Percentiles rank a stretch among this genome's conserved stretches.
Conservation (phyloP, 92 coral and sea anemone genomes). For the Epizoanthus stellaris region DNA sequence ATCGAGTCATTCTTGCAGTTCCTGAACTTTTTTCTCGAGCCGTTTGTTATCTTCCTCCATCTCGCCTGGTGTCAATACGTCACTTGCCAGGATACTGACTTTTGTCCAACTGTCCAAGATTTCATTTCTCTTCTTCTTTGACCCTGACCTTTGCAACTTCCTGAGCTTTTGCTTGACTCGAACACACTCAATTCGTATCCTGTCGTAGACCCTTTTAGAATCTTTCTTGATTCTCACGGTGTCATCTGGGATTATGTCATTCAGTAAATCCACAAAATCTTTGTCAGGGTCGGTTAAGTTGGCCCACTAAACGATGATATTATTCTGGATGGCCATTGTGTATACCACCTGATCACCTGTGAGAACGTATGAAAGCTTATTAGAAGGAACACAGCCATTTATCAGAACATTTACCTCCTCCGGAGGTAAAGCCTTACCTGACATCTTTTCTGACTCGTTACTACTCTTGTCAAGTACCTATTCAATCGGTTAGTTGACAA, state of each 20-base stretch:
- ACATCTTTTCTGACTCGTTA: background rate
- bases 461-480: background rate
- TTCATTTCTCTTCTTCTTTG: constrained; percentile 17
- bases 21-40: constrained; percentile 16
- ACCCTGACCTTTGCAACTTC: constrained; percentile 31
- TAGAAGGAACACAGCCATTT: constrained; percentile 37
- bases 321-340: constrained; percentile 38
- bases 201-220: constrained; percentile 31
- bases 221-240: constrained; percentile 42
- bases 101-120: constrained; percentile 45
- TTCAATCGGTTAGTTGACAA: background rate
- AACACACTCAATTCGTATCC: constrained; percentile 27
- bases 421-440: background rate
- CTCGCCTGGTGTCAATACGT: constrained; percentile 37
- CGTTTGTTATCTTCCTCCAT: constrained; percentile 31
- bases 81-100: constrained; percentile 47
- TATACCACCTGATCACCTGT: constrained; percentile 40
- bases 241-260: constrained; percentile 44
- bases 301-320: constrained; percentile 34
- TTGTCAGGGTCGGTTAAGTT: constrained; percentile 6
- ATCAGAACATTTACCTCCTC: constrained; percentile 23
- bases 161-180: constrained; percentile 7
- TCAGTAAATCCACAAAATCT: constrained; percentile 38
- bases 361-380: constrained; percentile 14
- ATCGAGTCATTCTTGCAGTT: constrained; percentile 43